Evolutionary conservation across 2,888 invertebrate genomes (phyloP), one percentile per base, ranked within the genome.

Genomic region (Chymomyza caudatula): DNA sequence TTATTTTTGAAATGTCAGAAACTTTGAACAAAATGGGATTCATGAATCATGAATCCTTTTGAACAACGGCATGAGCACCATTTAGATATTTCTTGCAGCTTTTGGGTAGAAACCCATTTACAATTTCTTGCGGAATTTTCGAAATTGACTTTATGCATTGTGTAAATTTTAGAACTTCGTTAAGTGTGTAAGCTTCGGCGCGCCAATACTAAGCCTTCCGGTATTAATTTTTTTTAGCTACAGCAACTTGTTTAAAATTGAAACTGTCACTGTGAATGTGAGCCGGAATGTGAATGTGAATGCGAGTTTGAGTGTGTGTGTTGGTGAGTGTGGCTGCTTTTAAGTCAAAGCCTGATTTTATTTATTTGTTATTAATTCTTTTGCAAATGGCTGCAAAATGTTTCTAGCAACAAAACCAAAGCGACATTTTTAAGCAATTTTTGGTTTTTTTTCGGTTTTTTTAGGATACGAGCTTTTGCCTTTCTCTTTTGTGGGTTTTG

Each of bases 221-320:
- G 29, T 37, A 37, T 37, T 37, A n/a, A n/a, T 37, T 37, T 25
- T 37, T 37, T 37, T 37, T 37, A 37, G 29, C 8, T 37, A 8
- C 57, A 25, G 55, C 83, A 85, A 81, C 80, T 72, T 68, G 80
- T 81, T 81, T 81, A 71, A 74, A 77, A 81, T 82, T 85, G 79
- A 85, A 79, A 79, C 29, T 37, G 29, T 37, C 29, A 37, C 29
- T 37, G 11, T 37, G 29, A 11, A 37, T 37, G 29, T 37, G 29
- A 37, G 29, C 29, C 11, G 29, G 29, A 37, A 37, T 37, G 29
- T 37, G 29, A 37, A 37, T 37, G 29, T 37, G 29, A 37, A 37
- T 37, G 8, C 29, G 29, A 37, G 11, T 37, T 37, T 2, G 29
- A 37, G 29, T 37, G 29, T 29, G 6, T 29, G 29, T 74, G 51